Evolutionary conservation across 30 jellyfish, hydroid and myxozoan genomes (phyloP).

Genomic region (Phacellophora camtschatica): DNA sequence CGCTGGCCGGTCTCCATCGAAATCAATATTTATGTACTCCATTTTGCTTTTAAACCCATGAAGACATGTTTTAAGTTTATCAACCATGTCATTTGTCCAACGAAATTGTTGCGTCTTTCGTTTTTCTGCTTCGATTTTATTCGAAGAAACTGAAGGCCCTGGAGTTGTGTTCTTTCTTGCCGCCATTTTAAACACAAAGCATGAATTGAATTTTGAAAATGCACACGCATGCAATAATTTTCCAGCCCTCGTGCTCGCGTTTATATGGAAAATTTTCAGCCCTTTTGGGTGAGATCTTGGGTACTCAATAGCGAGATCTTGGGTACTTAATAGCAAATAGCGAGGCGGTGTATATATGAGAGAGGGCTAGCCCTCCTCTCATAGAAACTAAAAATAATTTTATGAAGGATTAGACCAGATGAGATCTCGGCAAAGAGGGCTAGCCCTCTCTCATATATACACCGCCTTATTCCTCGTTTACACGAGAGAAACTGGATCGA

Average conservation of each 20-base stretch:
- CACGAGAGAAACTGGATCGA: too few relatives aligned
- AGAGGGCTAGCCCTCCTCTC: too few relatives aligned
- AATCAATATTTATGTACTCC: constrained; percentile 61
- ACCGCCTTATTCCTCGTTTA: too few relatives aligned
- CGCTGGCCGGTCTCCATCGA: constrained; percentile 65
- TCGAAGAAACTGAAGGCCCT: neutral
- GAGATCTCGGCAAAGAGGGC: too few relatives aligned
- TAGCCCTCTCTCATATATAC: too few relatives aligned
- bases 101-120: constrained; percentile 38
- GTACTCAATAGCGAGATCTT: too few relatives aligned
- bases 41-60: constrained; percentile 22
- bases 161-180: neutral
- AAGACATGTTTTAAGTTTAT: constrained; percentile 22
- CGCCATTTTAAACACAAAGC: too few relatives aligned
- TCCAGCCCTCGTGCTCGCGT: constrained; percentile 33
- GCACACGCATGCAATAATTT: constrained; percentile 1
- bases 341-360: too few relatives aligned
- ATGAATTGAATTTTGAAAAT: too few relatives aligned
- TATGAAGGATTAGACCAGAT: too few relatives aligned
- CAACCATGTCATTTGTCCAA: constrained; percentile 51
- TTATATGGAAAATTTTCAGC: constrained; percentile 12
- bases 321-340: too few relatives aligned
- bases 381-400: too few relatives aligned
- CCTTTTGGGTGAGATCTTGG: neutral
- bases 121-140: constrained; percentile 7